Conservation (phyloP, 2,113 vertebrate genomes). For the Motacilla tschutschensis region DNA sequence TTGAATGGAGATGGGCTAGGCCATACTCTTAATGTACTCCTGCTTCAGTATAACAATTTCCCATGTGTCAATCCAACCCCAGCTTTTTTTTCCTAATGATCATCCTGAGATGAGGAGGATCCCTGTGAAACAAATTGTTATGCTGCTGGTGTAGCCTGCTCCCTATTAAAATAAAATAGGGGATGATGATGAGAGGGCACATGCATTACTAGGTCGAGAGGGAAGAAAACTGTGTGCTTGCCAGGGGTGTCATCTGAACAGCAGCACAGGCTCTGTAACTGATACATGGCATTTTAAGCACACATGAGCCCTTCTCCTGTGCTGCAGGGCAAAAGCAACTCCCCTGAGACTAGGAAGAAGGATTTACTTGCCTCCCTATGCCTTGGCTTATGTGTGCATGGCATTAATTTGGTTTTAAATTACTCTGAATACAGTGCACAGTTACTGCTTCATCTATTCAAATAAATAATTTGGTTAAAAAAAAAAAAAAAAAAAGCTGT, state of each 20-base stretch:
- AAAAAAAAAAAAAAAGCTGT: background rate
- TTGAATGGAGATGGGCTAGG: background rate
- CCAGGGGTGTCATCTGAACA: background rate
- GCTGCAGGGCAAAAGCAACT: background rate
- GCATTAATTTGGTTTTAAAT: background rate
- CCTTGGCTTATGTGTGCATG: background rate
- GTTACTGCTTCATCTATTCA: background rate
- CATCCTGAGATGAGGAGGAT: background rate
- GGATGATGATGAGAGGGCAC: background rate
- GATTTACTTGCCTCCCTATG: background rate
- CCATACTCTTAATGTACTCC: background rate
- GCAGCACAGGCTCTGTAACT: background rate
- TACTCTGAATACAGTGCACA: background rate
- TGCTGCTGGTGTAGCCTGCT: background rate
- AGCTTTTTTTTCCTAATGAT: background rate
- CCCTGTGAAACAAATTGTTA: background rate
- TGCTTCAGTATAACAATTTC: background rate
- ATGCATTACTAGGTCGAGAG: background rate
- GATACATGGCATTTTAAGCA: background rate
- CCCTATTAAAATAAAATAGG: background rate
- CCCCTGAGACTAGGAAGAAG: background rate
- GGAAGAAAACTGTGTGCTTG: background rate
- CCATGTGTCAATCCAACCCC: background rate
- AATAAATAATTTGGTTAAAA: background rate
- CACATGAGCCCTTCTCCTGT: accelerated